Percentiles rank a stretch among this genome's conserved stretches.
Evolutionary conservation across 2,113 vertebrate species (phyloP).

Genomic region (Peromyscus polionotus): DNA sequence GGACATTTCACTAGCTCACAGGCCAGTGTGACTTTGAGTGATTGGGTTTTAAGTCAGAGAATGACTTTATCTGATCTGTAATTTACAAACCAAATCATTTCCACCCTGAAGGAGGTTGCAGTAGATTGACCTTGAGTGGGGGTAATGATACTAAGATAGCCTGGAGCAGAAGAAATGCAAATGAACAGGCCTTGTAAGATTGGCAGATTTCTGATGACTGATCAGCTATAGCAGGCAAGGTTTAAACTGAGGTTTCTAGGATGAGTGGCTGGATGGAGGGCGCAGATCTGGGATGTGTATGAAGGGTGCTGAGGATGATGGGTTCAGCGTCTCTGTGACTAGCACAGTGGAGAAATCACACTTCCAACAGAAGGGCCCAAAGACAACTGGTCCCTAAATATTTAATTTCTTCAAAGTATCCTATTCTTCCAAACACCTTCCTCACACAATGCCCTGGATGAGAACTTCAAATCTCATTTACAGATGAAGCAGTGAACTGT

Average conservation of each 20-base stretch:
- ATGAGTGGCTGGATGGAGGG: background rate
- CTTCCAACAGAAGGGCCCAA: background rate
- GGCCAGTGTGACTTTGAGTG: background rate
- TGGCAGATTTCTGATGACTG: background rate
- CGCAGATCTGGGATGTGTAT: background rate
- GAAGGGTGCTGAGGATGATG: background rate
- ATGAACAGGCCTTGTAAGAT: background rate
- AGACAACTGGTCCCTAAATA: background rate
- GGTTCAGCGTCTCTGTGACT: background rate
- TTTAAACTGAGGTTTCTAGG: background rate
- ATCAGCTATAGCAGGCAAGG: background rate
- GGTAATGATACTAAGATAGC: background rate
- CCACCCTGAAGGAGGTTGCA: background rate
- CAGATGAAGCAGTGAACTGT: background rate
- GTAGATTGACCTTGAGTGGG: background rate
- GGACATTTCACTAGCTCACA: background rate
- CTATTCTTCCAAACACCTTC: background rate
- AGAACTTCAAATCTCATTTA: constrained; percentile 22
- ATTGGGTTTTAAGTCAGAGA: background rate
- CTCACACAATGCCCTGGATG: background rate
- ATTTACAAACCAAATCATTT: background rate
- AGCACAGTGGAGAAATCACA: background rate
- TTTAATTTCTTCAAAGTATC: background rate
- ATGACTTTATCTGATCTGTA: background rate
- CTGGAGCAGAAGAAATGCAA: background rate